Evolutionary conservation across 2,797 vertebrate genomes (phyloP).

Genomic region (Emys orbicularis): DNA sequence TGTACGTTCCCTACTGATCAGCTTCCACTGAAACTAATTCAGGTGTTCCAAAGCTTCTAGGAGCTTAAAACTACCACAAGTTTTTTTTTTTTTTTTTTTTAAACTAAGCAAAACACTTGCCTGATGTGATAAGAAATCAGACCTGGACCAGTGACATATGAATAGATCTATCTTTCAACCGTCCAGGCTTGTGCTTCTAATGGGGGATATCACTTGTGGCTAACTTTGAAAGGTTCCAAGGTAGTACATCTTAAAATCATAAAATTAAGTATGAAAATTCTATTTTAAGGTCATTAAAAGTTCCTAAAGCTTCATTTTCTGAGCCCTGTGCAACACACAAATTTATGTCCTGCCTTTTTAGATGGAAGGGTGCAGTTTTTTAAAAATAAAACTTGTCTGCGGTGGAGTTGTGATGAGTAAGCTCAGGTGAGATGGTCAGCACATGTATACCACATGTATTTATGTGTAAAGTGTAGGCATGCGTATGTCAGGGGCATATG

Average conservation of each 20-base stretch:
- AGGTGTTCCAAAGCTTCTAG: neutral
- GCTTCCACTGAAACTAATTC: constrained; percentile 13
- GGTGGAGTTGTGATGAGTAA: neutral
- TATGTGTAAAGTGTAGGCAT: neutral
- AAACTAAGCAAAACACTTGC: neutral
- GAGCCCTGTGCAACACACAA: fast-evolving
- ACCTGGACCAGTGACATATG: neutral
- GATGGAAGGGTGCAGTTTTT: neutral
- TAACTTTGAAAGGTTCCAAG: neutral
- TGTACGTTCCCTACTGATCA: neutral
- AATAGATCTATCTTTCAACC: neutral
- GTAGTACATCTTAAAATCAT: neutral
- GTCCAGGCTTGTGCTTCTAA: neutral
- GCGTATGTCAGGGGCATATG: neutral
- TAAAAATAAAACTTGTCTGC: neutral
- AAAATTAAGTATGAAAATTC: neutral
- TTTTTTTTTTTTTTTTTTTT: neutral
- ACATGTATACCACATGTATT: neutral
- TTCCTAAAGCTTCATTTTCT: neutral
- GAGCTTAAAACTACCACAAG: neutral
- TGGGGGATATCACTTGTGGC: neutral
- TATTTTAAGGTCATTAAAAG: neutral
- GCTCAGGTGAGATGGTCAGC: neutral
- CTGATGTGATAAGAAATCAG: neutral
- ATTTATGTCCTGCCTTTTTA: neutral